These are phyloP conservation scores for Sakesphorus luctuosus DNA, from an alignment of 2,113 vertebrate genomes.

Conservation along the genomic window DNA sequence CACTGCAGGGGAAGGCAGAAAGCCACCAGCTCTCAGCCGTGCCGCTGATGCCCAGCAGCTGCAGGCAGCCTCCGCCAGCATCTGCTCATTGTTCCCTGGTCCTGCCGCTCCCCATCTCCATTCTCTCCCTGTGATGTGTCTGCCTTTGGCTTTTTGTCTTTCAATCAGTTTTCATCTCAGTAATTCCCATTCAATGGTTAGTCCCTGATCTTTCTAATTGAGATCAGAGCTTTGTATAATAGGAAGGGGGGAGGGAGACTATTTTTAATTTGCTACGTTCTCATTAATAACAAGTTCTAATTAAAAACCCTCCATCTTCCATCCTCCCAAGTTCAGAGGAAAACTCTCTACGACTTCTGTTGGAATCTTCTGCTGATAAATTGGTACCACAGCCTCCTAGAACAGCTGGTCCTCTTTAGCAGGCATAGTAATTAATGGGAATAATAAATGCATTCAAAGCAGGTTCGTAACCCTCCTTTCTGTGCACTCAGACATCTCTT, in stretches of 20 bases:
- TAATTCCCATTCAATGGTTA: slow-evolving; percentile 73
- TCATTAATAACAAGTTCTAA: slow-evolving; percentile 83
- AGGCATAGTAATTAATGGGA: slow-evolving; percentile 77
- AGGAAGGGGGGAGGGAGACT: slow-evolving; percentile 62
- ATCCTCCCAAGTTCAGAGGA: slow-evolving; percentile 73
- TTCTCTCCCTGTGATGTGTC: slow-evolving; percentile 6
- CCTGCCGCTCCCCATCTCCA: neutral
- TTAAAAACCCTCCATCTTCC: slow-evolving; percentile 77
- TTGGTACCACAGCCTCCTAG: slow-evolving; percentile 65
- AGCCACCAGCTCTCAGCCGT: neutral
- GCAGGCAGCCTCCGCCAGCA: neutral
- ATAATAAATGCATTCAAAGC: slow-evolving; percentile 72
- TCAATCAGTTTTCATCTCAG: slow-evolving; percentile 74
- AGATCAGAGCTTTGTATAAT: slow-evolving; percentile 81
- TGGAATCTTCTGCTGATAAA: slow-evolving; percentile 71
- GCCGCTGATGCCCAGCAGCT: neutral
- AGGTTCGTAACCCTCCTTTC: slow-evolving; percentile 54
- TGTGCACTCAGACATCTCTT: slow-evolving; percentile 46
- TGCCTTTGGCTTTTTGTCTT: slow-evolving; percentile 46
- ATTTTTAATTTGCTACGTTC: slow-evolving; percentile 82
- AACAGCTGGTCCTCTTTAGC: slow-evolving; percentile 74
- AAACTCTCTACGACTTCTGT: slow-evolving; percentile 65
- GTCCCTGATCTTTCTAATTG: slow-evolving; percentile 82
- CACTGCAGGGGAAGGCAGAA: neutral
- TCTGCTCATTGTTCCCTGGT: neutral